These are phyloP conservation scores for Cephus runcator DNA, from an alignment of 2,888 invertebrate species.

Conservation along the genomic window DNA sequence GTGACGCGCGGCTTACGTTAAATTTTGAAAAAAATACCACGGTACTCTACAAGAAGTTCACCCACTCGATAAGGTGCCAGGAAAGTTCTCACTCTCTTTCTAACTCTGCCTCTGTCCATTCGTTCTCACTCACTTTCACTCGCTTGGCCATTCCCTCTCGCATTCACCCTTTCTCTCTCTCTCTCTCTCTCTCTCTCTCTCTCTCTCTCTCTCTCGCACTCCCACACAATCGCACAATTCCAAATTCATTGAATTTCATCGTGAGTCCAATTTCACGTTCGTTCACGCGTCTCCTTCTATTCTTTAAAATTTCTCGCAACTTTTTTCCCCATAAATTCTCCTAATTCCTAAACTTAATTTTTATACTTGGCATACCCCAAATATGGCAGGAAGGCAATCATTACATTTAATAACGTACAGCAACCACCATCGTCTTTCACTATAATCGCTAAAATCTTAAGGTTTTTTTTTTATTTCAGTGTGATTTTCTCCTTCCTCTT, in stretches of 20 bases:
- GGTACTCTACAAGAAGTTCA: constrained; percentile 49
- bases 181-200: too few relatives aligned
- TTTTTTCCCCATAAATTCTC: constrained; percentile 26
- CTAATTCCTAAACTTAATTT: constrained; percentile 65
- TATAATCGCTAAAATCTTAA: constrained; percentile 34
- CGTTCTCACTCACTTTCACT: constrained; percentile 18
- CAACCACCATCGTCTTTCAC: constrained; percentile 50
- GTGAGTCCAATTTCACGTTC: neutral
- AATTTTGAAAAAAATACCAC: constrained; percentile 63
- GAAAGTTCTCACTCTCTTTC: constrained; percentile 13
- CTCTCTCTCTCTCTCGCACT: neutral
- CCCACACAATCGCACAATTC: neutral
- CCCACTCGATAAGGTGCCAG: constrained; percentile 31
- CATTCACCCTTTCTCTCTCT: constrained; percentile 25
- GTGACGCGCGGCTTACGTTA: constrained; percentile 28
- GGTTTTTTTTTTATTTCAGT: constrained; percentile 17
- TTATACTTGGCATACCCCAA: constrained; percentile 71
- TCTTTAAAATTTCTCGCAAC: constrained; percentile 16
- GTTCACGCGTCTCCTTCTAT: constrained; percentile 9
- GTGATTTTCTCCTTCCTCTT: constrained; percentile 18
- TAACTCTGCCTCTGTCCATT: constrained; percentile 13
- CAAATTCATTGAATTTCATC: constrained; percentile 3
- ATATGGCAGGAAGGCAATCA: constrained; percentile 75
- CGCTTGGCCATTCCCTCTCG: constrained; percentile 24
- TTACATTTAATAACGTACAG: constrained; percentile 67